A percentile compares a stretch with the other conserved stretches of the same genome.
These are phyloP conservation scores for Eupithecia insigniata DNA, from an alignment of 2,888 invertebrate genomes.

Conservation along the genomic window DNA sequence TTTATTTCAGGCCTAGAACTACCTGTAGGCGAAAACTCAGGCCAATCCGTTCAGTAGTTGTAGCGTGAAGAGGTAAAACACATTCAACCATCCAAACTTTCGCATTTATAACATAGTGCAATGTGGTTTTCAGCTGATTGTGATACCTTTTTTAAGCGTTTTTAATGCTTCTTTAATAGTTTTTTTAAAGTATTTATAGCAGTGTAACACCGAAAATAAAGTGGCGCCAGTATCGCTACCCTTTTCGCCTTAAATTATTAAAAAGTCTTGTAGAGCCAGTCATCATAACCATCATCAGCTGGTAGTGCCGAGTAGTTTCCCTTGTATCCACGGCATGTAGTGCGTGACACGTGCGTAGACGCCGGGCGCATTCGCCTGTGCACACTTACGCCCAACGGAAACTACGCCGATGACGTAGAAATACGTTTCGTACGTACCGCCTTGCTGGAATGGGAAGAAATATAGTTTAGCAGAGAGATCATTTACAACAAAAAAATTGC, in stretches of 20 bases:
- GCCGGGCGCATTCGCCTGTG: constrained; percentile 85
- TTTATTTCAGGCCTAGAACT: too few species aligned
- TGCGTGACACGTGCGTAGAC: constrained; percentile 85
- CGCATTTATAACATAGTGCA: too few species aligned
- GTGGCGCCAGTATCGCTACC: neutral
- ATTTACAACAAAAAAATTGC: too few species aligned
- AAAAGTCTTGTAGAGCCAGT: neutral
- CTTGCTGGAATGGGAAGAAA: constrained; percentile 3
- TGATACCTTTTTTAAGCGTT: too few species aligned
- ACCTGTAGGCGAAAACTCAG: too few species aligned
- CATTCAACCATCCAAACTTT: too few species aligned
- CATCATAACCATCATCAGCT: neutral
- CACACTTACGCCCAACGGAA: constrained; percentile 24
- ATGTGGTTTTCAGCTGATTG: too few species aligned
- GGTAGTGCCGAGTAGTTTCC: constrained; percentile 32
- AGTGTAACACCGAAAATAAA: too few species aligned
- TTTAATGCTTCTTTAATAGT: too few species aligned
- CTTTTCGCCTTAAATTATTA: neutral
- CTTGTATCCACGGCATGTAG: constrained; percentile 84
- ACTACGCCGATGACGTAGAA: constrained; percentile 29
- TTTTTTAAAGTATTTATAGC: too few species aligned
- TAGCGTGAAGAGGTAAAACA: too few species aligned
- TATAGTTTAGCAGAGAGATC: neutral
- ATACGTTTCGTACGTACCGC: neutral
- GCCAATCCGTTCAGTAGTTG: too few species aligned